Percentiles rank a stretch among this genome's conserved stretches.
Conservation (phyloP, 2,113 vertebrate genomes). For the Chloroceryle aenea region DNA sequence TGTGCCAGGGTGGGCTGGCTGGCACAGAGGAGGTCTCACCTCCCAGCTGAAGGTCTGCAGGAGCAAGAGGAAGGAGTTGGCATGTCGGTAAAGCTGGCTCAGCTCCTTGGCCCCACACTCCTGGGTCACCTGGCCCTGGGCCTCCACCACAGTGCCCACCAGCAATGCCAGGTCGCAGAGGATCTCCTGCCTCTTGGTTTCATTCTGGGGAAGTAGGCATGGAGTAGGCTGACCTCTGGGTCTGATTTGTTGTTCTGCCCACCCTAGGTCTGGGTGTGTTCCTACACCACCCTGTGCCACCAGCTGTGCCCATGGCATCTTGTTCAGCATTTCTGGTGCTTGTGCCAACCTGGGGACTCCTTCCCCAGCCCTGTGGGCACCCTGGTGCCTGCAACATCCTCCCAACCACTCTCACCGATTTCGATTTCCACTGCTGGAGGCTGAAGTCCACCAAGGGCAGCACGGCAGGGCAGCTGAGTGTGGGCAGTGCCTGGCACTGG, state of each 20-base stretch:
- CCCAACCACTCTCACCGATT: constrained; percentile 74
- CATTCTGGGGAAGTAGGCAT: constrained; percentile 52
- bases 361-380: background rate
- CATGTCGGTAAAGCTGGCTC: constrained; percentile 63
- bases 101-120: constrained; percentile 59
- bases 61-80: constrained; percentile 67
- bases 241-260: background rate
- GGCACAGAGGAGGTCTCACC: constrained; percentile 30
- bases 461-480: constrained; percentile 41
- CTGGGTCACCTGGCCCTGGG: constrained; percentile 31
- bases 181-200: constrained; percentile 73
- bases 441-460: constrained; percentile 79
- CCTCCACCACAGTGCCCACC: constrained; percentile 20
- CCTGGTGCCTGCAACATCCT: background rate
- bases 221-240: rapidly evolving
- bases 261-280: background rate
- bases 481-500: constrained; percentile 64
- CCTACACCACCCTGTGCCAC: background rate
- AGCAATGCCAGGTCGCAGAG: constrained; percentile 65
- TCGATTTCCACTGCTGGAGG: constrained; percentile 76
- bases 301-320: background rate
- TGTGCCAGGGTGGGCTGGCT: background rate
- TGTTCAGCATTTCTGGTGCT: background rate
- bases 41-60: constrained; percentile 74
- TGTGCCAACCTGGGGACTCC: background rate